phyloP scores from a whole-genome alignment of 2,888 invertebrate species.

The Eilema griseolum region DNA sequence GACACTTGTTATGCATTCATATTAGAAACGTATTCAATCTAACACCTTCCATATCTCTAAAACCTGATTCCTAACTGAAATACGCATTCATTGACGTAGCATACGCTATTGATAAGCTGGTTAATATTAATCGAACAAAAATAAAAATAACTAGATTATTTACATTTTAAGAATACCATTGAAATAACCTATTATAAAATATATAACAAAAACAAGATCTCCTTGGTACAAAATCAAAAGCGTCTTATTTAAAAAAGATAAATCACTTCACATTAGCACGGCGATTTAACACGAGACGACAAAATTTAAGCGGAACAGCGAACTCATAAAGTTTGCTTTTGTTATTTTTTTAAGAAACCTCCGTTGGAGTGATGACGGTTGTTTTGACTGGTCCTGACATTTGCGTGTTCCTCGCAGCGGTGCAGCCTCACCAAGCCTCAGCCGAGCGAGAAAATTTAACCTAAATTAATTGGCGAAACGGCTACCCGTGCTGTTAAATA shows the following conservation, averaged over 20 bases:
- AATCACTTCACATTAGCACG: constrained; percentile 72
- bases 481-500: constrained; percentile 50
- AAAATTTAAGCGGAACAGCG: constrained; percentile 60
- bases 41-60: constrained; percentile 21
- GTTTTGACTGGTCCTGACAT: constrained; percentile 83
- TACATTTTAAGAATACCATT: not conserved
- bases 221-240: constrained; percentile 35
- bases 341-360: constrained; percentile 54
- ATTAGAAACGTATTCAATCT: constrained; percentile 12
- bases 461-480: constrained; percentile 44
- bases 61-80: constrained; percentile 11
- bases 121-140: not conserved
- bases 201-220: constrained; percentile 20
- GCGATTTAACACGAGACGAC: constrained; percentile 65
- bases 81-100: not conserved
- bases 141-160: not conserved
- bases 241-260: constrained; percentile 52
- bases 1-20: constrained; percentile 37
- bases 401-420: constrained; percentile 65
- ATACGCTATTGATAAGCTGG: constrained; percentile 8
- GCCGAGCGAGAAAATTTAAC: constrained; percentile 56
- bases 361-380: constrained; percentile 80
- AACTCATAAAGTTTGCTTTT: constrained; percentile 45
- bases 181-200: not conserved
- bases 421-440: constrained; percentile 42